Evolutionary conservation across 2,888 invertebrate genomes (phyloP).

Genomic region (Aricia artaxerxes): DNA sequence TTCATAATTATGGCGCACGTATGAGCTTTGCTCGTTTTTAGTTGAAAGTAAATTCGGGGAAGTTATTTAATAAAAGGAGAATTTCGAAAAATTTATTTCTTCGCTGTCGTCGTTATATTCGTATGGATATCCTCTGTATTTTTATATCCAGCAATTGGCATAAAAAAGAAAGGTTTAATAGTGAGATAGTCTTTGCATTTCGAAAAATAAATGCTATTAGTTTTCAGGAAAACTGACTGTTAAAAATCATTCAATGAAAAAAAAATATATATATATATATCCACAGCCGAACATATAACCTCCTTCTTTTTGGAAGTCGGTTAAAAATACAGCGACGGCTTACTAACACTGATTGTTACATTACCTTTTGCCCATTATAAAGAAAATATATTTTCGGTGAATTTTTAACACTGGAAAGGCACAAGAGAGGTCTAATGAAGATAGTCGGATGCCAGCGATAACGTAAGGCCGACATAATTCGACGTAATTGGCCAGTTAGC

Average conservation of each 20-base stretch:
- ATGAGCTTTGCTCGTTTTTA: neutral
- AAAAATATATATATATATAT: no score
- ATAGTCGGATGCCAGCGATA: slow-evolving; percentile 30
- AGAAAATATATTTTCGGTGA: neutral
- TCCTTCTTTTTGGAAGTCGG: no score
- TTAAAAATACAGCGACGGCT: neutral
- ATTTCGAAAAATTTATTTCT: neutral
- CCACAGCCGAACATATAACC: no score
- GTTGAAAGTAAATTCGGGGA: neutral
- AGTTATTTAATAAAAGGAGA: neutral
- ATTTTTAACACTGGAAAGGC: neutral
- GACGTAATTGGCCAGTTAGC: slow-evolving; percentile 39
- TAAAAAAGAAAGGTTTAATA: neutral
- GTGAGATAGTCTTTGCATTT: neutral
- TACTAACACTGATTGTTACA: neutral
- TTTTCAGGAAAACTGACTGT: neutral
- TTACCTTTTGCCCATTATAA: neutral
- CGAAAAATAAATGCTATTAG: neutral
- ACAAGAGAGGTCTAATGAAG: slow-evolving; percentile 23
- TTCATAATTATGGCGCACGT: neutral
- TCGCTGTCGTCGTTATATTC: no score
- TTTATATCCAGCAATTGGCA: neutral
- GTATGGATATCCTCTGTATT: neutral
- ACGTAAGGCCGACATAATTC: slow-evolving; percentile 35
- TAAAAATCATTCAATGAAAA: neutral